Evolutionary conservation across 2,888 invertebrate genomes (phyloP).

Genomic region (Ophion ellenae): DNA sequence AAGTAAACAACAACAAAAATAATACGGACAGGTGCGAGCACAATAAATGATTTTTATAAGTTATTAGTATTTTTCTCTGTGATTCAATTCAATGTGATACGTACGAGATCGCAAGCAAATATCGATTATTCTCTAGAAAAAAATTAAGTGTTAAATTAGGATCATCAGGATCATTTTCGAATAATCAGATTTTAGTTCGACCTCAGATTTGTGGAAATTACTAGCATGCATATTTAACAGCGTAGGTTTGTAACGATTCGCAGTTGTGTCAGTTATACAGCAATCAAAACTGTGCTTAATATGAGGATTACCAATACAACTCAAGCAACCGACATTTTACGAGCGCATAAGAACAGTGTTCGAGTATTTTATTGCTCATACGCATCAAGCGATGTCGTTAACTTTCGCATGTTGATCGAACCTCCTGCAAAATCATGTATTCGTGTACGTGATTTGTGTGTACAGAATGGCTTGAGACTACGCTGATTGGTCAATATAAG

Average conservation of each 20-base stretch:
- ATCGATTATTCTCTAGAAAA: no score
- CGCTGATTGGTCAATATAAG: constrained; percentile 36
- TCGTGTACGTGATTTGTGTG: neutral
- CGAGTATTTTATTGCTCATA: constrained; percentile 49
- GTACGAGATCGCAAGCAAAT: neutral
- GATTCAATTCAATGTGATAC: no score
- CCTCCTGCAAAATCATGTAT: constrained; percentile 4
- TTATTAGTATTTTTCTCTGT: no score
- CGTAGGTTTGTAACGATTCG: constrained; percentile 14
- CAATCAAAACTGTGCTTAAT: constrained; percentile 33
- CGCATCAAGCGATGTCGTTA: constrained; percentile 44
- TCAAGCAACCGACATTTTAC: constrained; percentile 42
- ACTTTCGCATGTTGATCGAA: constrained; percentile 50
- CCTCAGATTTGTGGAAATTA: neutral
- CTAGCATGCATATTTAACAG: neutral
- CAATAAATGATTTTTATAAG: no score
- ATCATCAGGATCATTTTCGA: neutral
- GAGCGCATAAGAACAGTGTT: constrained; percentile 21
- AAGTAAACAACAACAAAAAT: no score
- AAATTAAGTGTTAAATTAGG: neutral
- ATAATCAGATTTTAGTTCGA: constrained; percentile 1
- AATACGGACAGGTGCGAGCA: no score
- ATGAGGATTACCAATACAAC: constrained; percentile 37
- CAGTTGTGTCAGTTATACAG: constrained; percentile 8
- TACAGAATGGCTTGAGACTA: neutral